Conservation (phyloP, 2,113 vertebrate species). For the Xiphophorus maculatus region DNA sequence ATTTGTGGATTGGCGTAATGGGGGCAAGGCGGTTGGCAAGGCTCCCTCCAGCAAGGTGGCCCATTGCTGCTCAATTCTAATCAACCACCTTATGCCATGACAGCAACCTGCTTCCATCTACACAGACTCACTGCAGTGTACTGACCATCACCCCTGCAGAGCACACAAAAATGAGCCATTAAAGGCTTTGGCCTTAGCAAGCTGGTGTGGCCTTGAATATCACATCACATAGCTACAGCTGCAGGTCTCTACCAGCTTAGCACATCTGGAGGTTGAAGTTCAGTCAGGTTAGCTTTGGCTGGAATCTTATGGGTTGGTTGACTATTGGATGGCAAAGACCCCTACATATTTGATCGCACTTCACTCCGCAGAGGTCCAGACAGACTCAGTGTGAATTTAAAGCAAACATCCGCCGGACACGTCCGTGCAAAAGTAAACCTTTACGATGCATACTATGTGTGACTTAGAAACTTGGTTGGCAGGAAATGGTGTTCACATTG, state of each 20-base stretch:
- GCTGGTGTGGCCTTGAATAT: slow-evolving; percentile 41
- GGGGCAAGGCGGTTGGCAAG: slow-evolving; percentile 50
- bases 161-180: slow-evolving; percentile 26
- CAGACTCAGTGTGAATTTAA: too few relatives aligned
- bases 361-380: too few relatives aligned
- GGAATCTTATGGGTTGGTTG: background rate
- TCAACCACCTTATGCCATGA: slow-evolving; percentile 10
- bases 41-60: slow-evolving; percentile 48
- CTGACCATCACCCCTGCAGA: slow-evolving; percentile 15
- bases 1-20: slow-evolving; percentile 67
- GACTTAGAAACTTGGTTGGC: too few relatives aligned
- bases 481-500: too few relatives aligned
- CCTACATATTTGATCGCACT: too few relatives aligned
- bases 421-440: too few relatives aligned
- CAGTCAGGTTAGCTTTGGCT: background rate
- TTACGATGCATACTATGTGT: too few relatives aligned
- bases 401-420: too few relatives aligned
- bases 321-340: too few relatives aligned
- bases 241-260: background rate
- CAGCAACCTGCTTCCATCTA: slow-evolving; percentile 5
- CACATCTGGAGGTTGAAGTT: background rate
- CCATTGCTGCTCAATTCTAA: slow-evolving; percentile 43
- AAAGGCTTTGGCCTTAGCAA: slow-evolving; percentile 21
- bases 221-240: slow-evolving; percentile 11
- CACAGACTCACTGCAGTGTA: slow-evolving; percentile 4